phyloP scores from a whole-genome alignment of 1,140 invertebrate genomes.

The Palaemon carinicauda region DNA sequence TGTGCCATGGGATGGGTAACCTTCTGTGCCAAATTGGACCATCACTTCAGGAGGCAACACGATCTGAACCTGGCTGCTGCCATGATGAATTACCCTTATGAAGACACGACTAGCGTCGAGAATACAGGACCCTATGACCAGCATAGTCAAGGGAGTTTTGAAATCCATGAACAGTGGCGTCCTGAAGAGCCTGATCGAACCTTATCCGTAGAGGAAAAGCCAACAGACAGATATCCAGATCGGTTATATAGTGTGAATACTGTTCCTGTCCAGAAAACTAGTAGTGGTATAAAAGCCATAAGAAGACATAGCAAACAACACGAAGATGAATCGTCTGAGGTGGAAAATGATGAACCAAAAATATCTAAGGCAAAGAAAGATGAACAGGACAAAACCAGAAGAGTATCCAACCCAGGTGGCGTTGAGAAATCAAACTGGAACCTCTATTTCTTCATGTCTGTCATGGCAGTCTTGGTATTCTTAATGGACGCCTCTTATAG shows the following conservation, averaged over 20 bases:
- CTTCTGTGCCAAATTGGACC: slow-evolving; percentile 39
- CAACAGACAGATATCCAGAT: neutral
- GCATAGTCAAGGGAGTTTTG: neutral
- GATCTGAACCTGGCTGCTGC: slow-evolving; percentile 39
- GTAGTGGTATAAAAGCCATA: too few relatives aligned
- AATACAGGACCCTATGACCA: neutral
- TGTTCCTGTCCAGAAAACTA: too few relatives aligned
- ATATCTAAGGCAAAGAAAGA: too few relatives aligned
- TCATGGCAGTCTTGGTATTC: slow-evolving; percentile 41
- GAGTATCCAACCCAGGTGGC: too few relatives aligned
- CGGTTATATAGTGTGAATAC: neutral
- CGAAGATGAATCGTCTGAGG: too few relatives aligned
- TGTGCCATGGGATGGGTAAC: slow-evolving; percentile 27
- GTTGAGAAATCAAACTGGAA: neutral
- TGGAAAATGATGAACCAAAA: too few relatives aligned
- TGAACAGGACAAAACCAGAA: too few relatives aligned
- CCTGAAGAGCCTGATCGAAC: neutral
- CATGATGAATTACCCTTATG: slow-evolving; percentile 41
- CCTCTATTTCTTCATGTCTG: slow-evolving; percentile 33
- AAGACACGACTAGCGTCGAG: neutral
- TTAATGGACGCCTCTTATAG: slow-evolving; percentile 37
- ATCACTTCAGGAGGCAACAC: slow-evolving; percentile 43
- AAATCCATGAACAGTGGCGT: neutral
- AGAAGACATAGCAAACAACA: too few relatives aligned
- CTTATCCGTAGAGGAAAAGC: neutral